Percentiles rank a stretch among this genome's conserved stretches.
Evolutionary conservation across 92 coral and sea anemone genomes (phyloP).

Genomic region (Virgularia gustaviana): DNA sequence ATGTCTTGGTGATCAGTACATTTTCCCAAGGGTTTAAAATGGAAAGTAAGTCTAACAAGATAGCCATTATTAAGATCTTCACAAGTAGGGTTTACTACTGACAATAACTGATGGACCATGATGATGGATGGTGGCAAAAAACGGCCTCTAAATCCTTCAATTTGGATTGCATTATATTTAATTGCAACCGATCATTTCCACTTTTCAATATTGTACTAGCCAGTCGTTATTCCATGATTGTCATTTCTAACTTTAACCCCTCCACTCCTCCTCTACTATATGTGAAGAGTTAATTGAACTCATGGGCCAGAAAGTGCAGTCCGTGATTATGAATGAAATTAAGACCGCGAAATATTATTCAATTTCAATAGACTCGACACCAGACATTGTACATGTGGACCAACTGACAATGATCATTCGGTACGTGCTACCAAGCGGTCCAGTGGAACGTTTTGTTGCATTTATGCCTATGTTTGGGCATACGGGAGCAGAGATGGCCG

Average conservation of each 20-base stretch:
- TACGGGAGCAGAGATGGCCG: conserved; percentile 3
- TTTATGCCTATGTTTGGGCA: conserved; percentile 27
- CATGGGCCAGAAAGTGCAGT: conserved; percentile 11
- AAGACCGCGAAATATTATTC: conserved; percentile 12
- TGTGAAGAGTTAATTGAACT: conserved; percentile 12
- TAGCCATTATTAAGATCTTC: background rate
- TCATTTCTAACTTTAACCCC: no score
- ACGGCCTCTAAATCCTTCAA: no score
- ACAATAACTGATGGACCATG: background rate
- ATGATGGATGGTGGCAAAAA: no score
- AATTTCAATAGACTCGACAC: conserved; percentile 16
- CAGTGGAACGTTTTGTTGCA: conserved; percentile 21
- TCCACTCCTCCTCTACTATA: conserved; percentile 2
- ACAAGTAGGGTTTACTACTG: background rate
- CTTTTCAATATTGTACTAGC: no score
- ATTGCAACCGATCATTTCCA: no score
- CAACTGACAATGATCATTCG: conserved; percentile 20
- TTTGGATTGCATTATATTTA: no score
- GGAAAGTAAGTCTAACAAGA: background rate
- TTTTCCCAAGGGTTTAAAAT: background rate
- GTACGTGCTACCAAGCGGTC: conserved; percentile 17
- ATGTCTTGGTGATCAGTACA: background rate
- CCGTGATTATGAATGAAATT: conserved; percentile 8
- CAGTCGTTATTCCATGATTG: no score
- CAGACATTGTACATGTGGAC: conserved; percentile 9